A percentile compares a stretch with the other conserved stretches of the same genome.
These are phyloP conservation scores for Ariolimax columbianus DNA, from an alignment of 2,888 invertebrate genomes.

Conservation along the genomic window DNA sequence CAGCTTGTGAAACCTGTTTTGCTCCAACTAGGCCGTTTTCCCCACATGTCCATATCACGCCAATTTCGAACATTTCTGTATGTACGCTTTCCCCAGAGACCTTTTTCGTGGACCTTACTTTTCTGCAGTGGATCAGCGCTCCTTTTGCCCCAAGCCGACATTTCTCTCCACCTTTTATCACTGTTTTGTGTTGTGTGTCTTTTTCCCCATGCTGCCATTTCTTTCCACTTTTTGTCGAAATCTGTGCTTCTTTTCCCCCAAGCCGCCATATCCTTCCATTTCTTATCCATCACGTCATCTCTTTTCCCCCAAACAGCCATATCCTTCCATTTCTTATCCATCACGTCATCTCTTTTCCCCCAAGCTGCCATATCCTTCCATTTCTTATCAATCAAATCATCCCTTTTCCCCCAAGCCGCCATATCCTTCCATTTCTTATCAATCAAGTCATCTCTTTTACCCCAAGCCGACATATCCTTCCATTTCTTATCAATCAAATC, in stretches of 20 bases:
- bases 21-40: constrained; percentile 44
- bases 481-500: constrained; percentile 20
- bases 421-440: constrained; percentile 31
- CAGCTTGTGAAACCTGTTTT: constrained; percentile 45
- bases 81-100: background rate
- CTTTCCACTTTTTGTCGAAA: constrained; percentile 19
- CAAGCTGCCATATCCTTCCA: constrained; percentile 23
- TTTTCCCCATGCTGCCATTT: constrained; percentile 26
- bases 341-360: background rate
- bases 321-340: constrained; percentile 19
- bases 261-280: constrained; percentile 34
- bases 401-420: constrained; percentile 30
- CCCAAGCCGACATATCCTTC: constrained; percentile 37
- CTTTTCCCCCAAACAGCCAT: constrained; percentile 28
- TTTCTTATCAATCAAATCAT: background rate
- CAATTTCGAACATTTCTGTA: constrained; percentile 26
- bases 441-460: constrained; percentile 10
- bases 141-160: constrained; percentile 33
- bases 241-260: constrained; percentile 26
- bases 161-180: constrained; percentile 34
- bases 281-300: background rate
- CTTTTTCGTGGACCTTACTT: background rate
- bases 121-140: background rate
- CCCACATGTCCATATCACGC: constrained; percentile 39
- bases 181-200: background rate